Conservation (phyloP, 2,888 invertebrate species). For the Aphidoletes aphidimyza region DNA sequence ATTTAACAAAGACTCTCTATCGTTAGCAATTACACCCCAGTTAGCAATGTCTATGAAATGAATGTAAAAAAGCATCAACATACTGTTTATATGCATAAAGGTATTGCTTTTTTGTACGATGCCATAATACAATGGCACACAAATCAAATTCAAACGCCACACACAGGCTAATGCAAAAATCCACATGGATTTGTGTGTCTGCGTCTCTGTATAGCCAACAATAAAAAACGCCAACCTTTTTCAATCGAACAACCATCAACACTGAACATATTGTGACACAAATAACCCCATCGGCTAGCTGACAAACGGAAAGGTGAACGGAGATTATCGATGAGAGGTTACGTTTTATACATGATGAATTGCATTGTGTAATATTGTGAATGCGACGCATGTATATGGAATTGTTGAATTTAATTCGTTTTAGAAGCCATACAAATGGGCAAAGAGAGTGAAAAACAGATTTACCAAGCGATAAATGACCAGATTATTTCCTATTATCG, state of each 20-base stretch:
- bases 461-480: slow-evolving; percentile 7
- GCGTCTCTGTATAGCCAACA: not conserved
- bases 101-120: not conserved
- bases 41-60: not conserved
- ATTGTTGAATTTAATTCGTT: not conserved
- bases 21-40: not conserved
- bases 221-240: not conserved
- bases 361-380: not conserved
- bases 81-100: not conserved
- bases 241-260: not conserved
- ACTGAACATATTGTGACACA: not conserved
- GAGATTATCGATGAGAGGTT: not conserved
- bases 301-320: not conserved
- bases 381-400: too few relatives aligned
- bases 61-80: not conserved
- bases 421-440: slow-evolving; percentile 39
- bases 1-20: not conserved
- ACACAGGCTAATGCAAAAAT: not conserved
- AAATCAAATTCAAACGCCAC: not conserved
- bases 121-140: too few relatives aligned
- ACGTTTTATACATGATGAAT: not conserved
- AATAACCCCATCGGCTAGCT: not conserved
- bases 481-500: slow-evolving; percentile 24
- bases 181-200: not conserved
- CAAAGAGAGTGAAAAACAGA: not conserved